Conservation (phyloP, 1,140 invertebrate genomes). For the Asobara japonica region DNA sequence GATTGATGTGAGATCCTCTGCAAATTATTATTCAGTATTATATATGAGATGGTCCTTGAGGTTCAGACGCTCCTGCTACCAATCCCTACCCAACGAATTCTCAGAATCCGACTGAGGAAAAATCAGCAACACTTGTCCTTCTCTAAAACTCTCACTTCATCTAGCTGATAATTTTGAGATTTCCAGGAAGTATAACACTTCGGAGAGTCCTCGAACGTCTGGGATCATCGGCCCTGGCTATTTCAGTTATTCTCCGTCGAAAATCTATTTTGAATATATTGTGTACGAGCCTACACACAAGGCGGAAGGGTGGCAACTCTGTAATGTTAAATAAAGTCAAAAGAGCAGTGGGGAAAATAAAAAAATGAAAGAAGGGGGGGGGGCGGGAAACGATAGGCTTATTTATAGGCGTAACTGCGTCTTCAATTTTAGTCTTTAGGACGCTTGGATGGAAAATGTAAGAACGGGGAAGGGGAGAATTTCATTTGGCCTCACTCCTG, state of each 20-base stretch:
- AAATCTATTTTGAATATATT: slow-evolving; percentile 57
- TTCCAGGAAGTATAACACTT: slow-evolving; percentile 53
- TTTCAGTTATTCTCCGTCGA: slow-evolving; percentile 59
- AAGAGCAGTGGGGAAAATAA: not conserved
- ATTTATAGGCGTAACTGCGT: slow-evolving; percentile 13
- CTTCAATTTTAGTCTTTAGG: slow-evolving; percentile 15
- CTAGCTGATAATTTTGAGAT: not conserved
- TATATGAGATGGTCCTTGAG: too few species aligned
- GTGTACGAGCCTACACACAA: slow-evolving; percentile 38
- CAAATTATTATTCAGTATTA: too few species aligned
- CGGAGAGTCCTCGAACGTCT: slow-evolving; percentile 32
- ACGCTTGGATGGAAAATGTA: not conserved
- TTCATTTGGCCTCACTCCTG: slow-evolving; percentile 40
- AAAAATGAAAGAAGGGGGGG: slow-evolving; percentile 20
- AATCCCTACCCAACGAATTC: not conserved
- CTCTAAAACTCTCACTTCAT: not conserved
- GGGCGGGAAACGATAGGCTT: not conserved
- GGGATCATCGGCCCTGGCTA: slow-evolving; percentile 59
- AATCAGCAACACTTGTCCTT: not conserved
- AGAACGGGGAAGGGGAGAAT: slow-evolving; percentile 13
- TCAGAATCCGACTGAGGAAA: not conserved
- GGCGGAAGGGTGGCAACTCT: slow-evolving; percentile 20
- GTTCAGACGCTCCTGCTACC: too few species aligned
- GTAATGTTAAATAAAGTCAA: slow-evolving; percentile 7
- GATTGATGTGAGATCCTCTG: too few species aligned